Conservation (phyloP, 2,797 vertebrate species). For the Potorous gilbertii region DNA sequence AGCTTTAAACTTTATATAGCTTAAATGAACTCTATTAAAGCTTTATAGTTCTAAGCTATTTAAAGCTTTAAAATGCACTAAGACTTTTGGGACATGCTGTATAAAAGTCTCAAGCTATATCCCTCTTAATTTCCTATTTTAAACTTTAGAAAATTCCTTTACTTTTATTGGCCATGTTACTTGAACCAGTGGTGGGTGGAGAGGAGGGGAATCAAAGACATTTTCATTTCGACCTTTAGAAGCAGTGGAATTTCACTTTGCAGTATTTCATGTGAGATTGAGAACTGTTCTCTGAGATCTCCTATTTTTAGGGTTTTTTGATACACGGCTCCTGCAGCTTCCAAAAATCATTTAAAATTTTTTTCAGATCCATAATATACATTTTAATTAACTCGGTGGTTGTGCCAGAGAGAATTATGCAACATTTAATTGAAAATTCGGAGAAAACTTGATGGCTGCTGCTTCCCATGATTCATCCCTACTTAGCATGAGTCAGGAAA, state of each 20-base stretch:
- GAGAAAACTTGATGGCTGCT: conserved; percentile 69
- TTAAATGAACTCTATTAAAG: background rate
- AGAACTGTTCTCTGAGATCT: conserved; percentile 47
- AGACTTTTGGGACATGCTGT: background rate
- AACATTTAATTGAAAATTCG: conserved; percentile 75
- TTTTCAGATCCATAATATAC: conserved; percentile 72
- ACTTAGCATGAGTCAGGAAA: conserved; percentile 73
- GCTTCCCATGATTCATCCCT: conserved; percentile 70
- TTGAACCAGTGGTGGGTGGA: background rate
- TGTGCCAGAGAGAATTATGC: conserved; percentile 70
- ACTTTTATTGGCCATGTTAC: background rate
- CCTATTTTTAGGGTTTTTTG: conserved; percentile 79
- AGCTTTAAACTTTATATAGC: background rate
- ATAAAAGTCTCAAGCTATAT: background rate
- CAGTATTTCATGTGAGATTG: conserved; percentile 53
- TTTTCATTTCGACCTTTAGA: conserved; percentile 21
- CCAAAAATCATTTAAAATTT: conserved; percentile 70
- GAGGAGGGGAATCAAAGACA: background rate
- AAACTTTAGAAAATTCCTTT: conserved; percentile 42
- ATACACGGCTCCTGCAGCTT: conserved; percentile 55
- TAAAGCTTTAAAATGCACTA: background rate
- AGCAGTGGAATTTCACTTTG: conserved; percentile 67
- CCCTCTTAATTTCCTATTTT: conserved; percentile 45
- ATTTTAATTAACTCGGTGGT: conserved; percentile 79
- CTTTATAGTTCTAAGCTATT: background rate